Evolutionary conservation across 2,113 vertebrate genomes (phyloP).

Genomic region (Gracilinanus agilis): DNA sequence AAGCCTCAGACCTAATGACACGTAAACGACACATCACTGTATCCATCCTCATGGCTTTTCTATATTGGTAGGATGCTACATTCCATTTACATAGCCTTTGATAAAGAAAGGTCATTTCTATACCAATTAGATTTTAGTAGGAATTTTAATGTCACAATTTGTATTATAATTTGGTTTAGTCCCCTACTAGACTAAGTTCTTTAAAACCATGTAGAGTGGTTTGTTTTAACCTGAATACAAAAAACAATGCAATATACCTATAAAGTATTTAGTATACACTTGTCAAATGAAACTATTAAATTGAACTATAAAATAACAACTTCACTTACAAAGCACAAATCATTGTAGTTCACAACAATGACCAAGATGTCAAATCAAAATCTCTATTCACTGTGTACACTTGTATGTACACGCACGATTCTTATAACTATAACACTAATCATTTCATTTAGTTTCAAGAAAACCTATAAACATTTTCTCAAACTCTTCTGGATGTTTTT

Average conservation of each 20-base stretch:
- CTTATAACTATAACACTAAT: neutral
- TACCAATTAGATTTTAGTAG: neutral
- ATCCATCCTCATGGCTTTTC: neutral
- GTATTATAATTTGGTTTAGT: neutral
- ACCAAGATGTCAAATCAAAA: neutral
- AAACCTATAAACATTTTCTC: neutral
- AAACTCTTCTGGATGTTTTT: neutral
- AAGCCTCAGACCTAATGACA: neutral
- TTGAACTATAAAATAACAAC: neutral
- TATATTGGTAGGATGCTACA: neutral
- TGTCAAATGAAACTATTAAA: neutral
- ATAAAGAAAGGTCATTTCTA: neutral
- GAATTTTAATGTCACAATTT: neutral
- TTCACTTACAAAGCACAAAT: neutral
- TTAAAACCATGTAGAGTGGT: neutral
- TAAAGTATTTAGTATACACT: neutral
- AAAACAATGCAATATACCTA: neutral
- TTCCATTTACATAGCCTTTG: neutral
- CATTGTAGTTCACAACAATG: neutral
- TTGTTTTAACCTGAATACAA: neutral
- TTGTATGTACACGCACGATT: neutral
- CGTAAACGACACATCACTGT: neutral
- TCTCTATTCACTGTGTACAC: neutral
- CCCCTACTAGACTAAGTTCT: neutral
- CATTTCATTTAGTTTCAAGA: neutral